Evolutionary conservation across 2,888 invertebrate species (phyloP).

Genomic region (Eristalis pertinax): DNA sequence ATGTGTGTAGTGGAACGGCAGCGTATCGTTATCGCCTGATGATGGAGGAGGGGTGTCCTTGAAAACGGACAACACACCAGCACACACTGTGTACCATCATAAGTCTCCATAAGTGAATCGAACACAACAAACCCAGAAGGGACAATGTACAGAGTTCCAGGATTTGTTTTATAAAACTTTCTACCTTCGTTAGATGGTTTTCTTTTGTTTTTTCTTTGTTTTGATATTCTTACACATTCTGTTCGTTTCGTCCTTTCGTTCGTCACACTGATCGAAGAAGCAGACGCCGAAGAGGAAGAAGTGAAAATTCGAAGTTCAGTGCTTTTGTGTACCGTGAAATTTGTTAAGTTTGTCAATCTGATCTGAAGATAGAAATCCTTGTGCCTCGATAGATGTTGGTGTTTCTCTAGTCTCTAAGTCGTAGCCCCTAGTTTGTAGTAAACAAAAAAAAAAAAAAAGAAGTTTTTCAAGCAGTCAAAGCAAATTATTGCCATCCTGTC

Average conservation of each 20-base stretch:
- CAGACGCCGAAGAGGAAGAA: too few species aligned
- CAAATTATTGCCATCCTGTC: conserved; percentile 63
- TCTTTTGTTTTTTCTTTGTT: neutral
- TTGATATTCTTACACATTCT: neutral
- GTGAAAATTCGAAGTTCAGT: neutral
- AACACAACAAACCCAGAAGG: conserved; percentile 1
- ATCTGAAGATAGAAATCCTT: conserved; percentile 17
- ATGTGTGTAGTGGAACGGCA: conserved; percentile 51
- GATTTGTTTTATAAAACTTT: conserved; percentile 16
- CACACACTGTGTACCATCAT: neutral
- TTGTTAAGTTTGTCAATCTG: neutral
- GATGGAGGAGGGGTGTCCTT: conserved; percentile 56
- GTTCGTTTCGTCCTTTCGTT: neutral
- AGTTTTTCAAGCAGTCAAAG: conserved; percentile 17
- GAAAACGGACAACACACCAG: conserved; percentile 49
- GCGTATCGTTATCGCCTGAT: conserved; percentile 60
- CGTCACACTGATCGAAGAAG: neutral
- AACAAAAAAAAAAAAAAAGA: too few species aligned
- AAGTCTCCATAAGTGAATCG: neutral
- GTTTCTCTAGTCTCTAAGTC: conserved; percentile 9
- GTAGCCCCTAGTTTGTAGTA: neutral
- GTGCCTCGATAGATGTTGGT: conserved; percentile 30
- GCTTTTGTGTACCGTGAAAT: neutral
- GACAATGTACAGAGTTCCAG: conserved; percentile 31
- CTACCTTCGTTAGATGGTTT: conserved; percentile 1